Conservation (phyloP, 2,113 vertebrate species). For the Eurypyga helias region DNA sequence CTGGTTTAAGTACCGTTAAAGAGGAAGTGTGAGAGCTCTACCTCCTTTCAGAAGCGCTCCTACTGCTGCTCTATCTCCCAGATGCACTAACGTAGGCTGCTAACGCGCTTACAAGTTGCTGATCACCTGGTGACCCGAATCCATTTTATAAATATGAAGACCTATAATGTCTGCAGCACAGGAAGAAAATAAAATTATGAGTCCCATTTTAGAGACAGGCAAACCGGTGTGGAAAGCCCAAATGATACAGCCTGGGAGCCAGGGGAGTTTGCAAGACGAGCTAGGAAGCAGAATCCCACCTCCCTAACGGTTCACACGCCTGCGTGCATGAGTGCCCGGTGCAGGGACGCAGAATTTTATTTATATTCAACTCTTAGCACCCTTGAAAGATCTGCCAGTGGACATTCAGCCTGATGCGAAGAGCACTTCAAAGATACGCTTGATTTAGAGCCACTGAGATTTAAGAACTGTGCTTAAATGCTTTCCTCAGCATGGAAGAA, state of each 20-base stretch:
- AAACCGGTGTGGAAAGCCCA: fast-evolving
- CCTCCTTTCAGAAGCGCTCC: not conserved
- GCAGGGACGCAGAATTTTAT: fast-evolving
- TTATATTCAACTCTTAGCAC: not conserved
- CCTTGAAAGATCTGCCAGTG: not conserved
- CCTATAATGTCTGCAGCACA: not conserved
- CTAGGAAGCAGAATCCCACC: not conserved
- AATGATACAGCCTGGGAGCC: not conserved
- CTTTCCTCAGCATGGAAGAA: not conserved
- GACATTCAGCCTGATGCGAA: not conserved
- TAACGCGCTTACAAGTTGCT: not conserved
- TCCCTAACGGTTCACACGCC: not conserved
- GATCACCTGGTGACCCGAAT: not conserved
- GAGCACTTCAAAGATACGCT: not conserved
- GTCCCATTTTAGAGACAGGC: not conserved
- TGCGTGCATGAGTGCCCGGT: fast-evolving
- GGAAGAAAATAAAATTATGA: not conserved
- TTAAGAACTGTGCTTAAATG: not conserved
- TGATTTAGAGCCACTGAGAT: not conserved
- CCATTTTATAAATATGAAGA: not conserved
- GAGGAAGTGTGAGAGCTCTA: not conserved
- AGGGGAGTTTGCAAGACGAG: not conserved
- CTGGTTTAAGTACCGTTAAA: not conserved
- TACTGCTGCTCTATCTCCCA: not conserved
- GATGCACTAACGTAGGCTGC: fast-evolving